Percentiles rank a stretch among this genome's conserved stretches.
Conservation (phyloP, 2,113 vertebrate species). For the Colistium nudipinnis region DNA sequence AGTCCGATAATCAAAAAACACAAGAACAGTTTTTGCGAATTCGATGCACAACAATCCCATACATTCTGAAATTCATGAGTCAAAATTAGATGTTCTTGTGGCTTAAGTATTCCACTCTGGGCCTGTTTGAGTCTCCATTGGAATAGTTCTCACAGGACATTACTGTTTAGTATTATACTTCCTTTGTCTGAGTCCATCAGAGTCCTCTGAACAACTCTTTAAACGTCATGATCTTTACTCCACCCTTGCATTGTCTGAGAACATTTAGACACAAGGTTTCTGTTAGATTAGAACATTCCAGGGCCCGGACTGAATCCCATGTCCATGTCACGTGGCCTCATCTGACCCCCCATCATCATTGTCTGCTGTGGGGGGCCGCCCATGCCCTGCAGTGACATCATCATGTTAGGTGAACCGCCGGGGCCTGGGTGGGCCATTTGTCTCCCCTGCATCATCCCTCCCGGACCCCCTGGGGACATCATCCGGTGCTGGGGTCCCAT, state of each 20-base stretch:
- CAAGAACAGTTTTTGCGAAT: conserved; percentile 74
- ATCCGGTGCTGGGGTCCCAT: conserved; percentile 98
- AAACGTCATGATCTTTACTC: conserved; percentile 35
- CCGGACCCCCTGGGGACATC: conserved; percentile 94
- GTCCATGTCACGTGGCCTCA: conserved; percentile 97
- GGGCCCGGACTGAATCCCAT: conserved; percentile 98
- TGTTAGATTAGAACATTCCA: conserved; percentile 84
- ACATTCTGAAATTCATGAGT: conserved; percentile 81
- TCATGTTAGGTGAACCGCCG: conserved; percentile 96
- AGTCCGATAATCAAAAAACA: conserved; percentile 78
- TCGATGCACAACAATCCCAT: conserved; percentile 79
- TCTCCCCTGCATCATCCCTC: conserved; percentile 95
- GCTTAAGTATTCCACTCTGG: conserved; percentile 70
- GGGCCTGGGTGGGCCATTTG: conserved; percentile 94
- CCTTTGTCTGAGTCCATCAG: conserved; percentile 59
- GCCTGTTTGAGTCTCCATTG: conserved; percentile 57
- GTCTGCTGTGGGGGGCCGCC: conserved; percentile 96
- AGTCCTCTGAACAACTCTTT: conserved; percentile 54
- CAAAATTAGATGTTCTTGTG: conserved; percentile 77
- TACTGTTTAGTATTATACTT: conserved; percentile 60
- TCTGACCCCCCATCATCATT: conserved; percentile 98
- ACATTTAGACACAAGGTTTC: conserved; percentile 95
- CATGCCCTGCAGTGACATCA: conserved; percentile 99
- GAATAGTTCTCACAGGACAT: conserved; percentile 69
- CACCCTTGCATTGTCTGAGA: conserved; percentile 85